phyloP scores from a whole-genome alignment of 2,113 vertebrate genomes.

The Pomatorhinus ruficollis region DNA sequence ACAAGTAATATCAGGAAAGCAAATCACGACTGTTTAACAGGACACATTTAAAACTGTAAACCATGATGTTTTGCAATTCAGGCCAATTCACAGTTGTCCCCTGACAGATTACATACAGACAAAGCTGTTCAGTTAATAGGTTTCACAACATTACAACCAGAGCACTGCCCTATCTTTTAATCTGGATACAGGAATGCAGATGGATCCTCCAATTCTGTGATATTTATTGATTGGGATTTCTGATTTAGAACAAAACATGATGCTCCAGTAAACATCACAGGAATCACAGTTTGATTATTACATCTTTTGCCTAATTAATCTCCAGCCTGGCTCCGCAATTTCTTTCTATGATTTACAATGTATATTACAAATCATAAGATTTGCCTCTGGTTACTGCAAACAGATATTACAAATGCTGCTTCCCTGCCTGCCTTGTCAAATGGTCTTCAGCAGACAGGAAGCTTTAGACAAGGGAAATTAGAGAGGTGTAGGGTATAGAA shows the following conservation, averaged over 20 bases:
- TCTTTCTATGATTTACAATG: slow-evolving; percentile 14
- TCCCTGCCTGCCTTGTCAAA: slow-evolving; percentile 41
- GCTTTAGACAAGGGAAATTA: slow-evolving; percentile 59
- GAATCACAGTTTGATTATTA: background rate
- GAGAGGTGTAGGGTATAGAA: slow-evolving; percentile 28
- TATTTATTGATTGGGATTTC: background rate
- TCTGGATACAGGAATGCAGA: background rate
- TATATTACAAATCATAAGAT: slow-evolving; percentile 6
- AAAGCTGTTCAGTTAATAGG: background rate
- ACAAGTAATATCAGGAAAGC: background rate
- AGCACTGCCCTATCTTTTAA: background rate
- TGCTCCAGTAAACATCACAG: background rate
- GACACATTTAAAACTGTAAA: background rate
- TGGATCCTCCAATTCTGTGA: background rate
- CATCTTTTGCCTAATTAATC: background rate
- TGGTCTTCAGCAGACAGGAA: slow-evolving; percentile 34
- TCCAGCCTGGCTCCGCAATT: background rate
- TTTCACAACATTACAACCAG: background rate
- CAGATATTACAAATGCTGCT: slow-evolving; percentile 19
- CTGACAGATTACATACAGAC: accelerated
- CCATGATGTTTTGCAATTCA: accelerated
- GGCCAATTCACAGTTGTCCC: background rate
- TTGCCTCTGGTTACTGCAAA: slow-evolving; percentile 20
- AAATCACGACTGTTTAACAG: background rate
- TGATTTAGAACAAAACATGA: background rate